Conservation (phyloP, 2,888 invertebrate species). For the Folsomia manolachei region DNA sequence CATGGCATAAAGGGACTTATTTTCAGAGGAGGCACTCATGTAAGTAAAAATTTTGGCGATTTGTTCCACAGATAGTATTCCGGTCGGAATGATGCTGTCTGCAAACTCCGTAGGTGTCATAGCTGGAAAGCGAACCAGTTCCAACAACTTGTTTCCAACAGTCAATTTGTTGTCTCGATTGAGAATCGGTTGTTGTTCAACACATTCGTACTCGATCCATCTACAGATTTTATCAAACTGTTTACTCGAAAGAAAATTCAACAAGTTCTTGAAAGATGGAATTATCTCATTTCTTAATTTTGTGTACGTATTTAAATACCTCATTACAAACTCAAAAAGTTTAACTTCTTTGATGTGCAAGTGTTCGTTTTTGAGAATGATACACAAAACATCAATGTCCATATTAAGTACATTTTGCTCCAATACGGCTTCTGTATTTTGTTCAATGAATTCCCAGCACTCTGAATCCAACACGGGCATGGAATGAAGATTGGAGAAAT, state of each 20-base stretch:
- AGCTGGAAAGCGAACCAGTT: conserved; percentile 42
- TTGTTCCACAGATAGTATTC: conserved; percentile 39
- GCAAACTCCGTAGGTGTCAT: conserved; percentile 38
- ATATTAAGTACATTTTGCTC: conserved; percentile 31
- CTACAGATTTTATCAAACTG: too few species aligned
- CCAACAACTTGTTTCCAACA: conserved; percentile 34
- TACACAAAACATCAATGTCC: conserved; percentile 30
- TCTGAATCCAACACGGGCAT: conserved; percentile 29
- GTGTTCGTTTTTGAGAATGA: conserved; percentile 37
- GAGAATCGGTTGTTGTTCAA: conserved; percentile 28
- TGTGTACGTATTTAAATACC: conserved; percentile 11
- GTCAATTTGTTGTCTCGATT: conserved; percentile 42
- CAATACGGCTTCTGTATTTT: conserved; percentile 36
- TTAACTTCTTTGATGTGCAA: conserved; percentile 40
- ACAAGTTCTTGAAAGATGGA: not conserved
- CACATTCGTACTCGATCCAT: conserved; percentile 43
- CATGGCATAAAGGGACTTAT: conserved; percentile 15
- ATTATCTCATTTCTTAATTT: not conserved
- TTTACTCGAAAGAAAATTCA: too few species aligned
- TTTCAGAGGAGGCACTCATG: conserved; percentile 35
- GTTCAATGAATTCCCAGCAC: conserved; percentile 44
- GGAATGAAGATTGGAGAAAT: conserved; percentile 40
- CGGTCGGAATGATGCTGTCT: conserved; percentile 38
- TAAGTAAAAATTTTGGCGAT: conserved; percentile 37
- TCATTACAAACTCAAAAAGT: conserved; percentile 36